These are phyloP conservation scores for Psophia crepitans DNA, from an alignment of 2,113 vertebrate genomes.

Conservation along the genomic window DNA sequence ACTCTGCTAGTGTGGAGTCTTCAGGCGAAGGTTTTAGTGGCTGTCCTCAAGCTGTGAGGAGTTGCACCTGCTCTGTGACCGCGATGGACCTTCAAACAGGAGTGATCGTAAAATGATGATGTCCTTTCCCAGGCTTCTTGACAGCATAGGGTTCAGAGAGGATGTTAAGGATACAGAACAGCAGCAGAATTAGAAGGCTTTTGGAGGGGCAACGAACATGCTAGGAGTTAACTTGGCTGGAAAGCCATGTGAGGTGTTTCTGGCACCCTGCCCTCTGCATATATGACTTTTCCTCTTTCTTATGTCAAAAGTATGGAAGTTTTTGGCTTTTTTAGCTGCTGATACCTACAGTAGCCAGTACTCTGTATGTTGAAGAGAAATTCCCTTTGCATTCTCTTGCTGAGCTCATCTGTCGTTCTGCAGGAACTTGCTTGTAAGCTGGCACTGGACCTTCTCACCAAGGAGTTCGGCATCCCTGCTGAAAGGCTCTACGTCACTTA, in stretches of 20 bases:
- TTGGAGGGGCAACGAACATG: background rate
- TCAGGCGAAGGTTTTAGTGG: background rate
- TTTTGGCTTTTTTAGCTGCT: background rate
- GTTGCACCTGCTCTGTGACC: background rate
- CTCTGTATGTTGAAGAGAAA: background rate
- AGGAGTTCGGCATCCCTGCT: conserved; percentile 91
- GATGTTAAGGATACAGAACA: background rate
- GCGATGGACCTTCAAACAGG: background rate
- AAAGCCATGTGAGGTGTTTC: background rate
- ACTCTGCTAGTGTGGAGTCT: background rate
- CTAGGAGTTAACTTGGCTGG: background rate
- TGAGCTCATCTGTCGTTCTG: background rate
- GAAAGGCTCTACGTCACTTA: conserved; percentile 97
- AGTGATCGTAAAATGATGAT: background rate
- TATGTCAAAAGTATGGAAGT: background rate
- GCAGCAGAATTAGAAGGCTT: background rate
- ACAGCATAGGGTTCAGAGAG: background rate
- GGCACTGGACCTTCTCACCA: conserved; percentile 92
- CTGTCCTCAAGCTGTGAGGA: background rate
- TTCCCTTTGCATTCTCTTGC: background rate
- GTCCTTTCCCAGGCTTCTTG: background rate
- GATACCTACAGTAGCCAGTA: background rate
- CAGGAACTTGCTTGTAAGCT: conserved; percentile 94
- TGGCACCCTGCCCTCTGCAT: background rate
- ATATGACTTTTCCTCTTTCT: background rate